Evolutionary conservation across 2,113 vertebrate genomes (phyloP).

Genomic region (Pterophyllum scalare): DNA sequence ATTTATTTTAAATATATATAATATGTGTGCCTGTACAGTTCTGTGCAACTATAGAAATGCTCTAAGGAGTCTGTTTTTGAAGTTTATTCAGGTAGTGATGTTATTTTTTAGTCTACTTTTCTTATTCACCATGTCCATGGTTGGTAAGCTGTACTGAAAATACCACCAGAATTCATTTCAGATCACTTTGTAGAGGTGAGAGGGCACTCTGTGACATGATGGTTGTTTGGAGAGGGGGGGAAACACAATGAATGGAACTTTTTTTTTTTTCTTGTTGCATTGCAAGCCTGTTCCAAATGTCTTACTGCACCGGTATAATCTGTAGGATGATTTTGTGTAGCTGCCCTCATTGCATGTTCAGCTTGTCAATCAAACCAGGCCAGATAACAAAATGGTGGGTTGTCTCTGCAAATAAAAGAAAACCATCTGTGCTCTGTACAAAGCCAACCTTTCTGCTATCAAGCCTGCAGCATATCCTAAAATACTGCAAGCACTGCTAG

Average conservation of each 20-base stretch:
- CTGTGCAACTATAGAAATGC: constrained; percentile 77
- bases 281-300: constrained; percentile 75
- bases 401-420: constrained; percentile 26
- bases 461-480: constrained; percentile 77
- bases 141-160: constrained; percentile 76
- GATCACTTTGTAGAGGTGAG: constrained; percentile 61
- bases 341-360: constrained; percentile 82
- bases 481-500: constrained; percentile 80
- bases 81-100: constrained; percentile 79
- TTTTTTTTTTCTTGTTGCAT: constrained; percentile 69
- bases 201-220: constrained; percentile 48
- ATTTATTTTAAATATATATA: constrained; percentile 86
- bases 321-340: constrained; percentile 75
- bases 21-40: constrained; percentile 85
- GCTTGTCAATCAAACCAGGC: constrained; percentile 75
- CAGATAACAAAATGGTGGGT: constrained; percentile 66
- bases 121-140: constrained; percentile 64
- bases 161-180: constrained; percentile 60
- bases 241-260: constrained; percentile 53
- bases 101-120: constrained; percentile 74
- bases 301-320: constrained; percentile 74
- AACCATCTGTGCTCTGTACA: constrained; percentile 50
- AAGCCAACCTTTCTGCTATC: constrained; percentile 75
- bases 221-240: constrained; percentile 21
- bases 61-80: constrained; percentile 78